Evolutionary conservation across 2,888 invertebrate genomes (phyloP), one percentile per base, ranked within the genome.

Genomic region (Acanthacorydalis orientalis): DNA sequence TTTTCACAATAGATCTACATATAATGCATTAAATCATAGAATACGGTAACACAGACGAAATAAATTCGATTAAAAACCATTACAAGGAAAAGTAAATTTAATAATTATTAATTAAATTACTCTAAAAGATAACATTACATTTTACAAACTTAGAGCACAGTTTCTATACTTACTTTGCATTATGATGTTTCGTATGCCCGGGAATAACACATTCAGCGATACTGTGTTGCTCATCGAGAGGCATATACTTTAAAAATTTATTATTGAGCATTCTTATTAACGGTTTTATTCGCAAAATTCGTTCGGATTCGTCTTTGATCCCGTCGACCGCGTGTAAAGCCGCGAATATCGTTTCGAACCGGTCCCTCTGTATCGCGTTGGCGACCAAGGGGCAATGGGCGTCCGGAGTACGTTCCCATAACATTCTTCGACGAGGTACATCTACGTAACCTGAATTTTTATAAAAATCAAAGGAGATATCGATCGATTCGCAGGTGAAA

Each of bases 191-290:
- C 9, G 55, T 55, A 23, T 52, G 56, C 49, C 55, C 55, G 14
- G 52, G 48, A 10, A 56, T 47, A 49, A 56, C 53, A 32, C 49
- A 48, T 49, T 59, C 57, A 50, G 57, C 57, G 44, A 51, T 44
- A 42, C 48, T 46, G 23, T 51, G 51, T 42, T 46, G 42, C 14
- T 51, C 46, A 15, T 49, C 51, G 32, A 43, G 34, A 2, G 48
- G 49, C 15, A 39, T 45, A 31, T 43, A 35, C n/a, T 43, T 39
- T 15, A 48, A 16, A 44, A 51, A 50, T 31, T 42, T 46, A n/a
- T 48, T 40, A 44, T 51, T 51, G 37, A 50, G 37, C 34, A 33
- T 39, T 33, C 44, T 37, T 31, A 48, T 23, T 8, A 51, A 44
- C 1, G 51, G 51, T 44, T 47, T 35, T 31, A 51, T 4, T 44